Base-by-base conservation (phyloP, 2,113 vertebrate species). In the Odontesthes bonariensis region DNA sequence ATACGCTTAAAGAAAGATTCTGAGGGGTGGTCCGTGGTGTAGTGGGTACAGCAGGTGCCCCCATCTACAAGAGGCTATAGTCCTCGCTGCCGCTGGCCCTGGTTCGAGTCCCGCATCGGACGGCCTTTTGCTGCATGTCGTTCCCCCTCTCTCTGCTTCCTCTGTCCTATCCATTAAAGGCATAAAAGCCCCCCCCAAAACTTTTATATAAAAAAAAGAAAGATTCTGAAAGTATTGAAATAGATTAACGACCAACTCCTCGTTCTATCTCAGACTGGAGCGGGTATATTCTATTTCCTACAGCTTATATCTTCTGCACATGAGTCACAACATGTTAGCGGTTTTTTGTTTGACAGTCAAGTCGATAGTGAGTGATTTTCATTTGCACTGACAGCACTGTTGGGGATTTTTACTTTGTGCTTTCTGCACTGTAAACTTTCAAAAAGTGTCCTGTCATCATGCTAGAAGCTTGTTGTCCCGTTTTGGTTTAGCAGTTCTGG, bases 331-430 rank as follows among this genome's bases (percentile, higher is more conserved):
- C 51, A 57, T 22, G n/a, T 69, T 69, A 31, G 14, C 6, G 12
- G 79, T 42, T 61, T 77, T 77, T 44, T 79, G 57, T 81, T 67
- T 81, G 77, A 73, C 74, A 53, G 44, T 61, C 55, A 70, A 53
- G 44, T 61, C 58, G 70, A 22, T 27, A 7, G 3, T 40, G 17
- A 46, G 17, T 1, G 20, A 75, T 72, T 66, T 65, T 74, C 73
- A 77, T 69, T 40, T 55, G 27, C 32, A 20, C 42, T 85, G 77
- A 75, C 38, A 66, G 52, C 49, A 57, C 76, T 3, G 5, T 23
- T 63, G 73, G 82, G 64, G 16, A 31, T 58, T 71, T 64, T 49
- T 57, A 55, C 16, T 42, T 32, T 14, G 42, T 46, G 16, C 0
- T 3, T 73, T 44, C 51, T 49, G 13, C 51, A 3, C 64, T 10